These are phyloP conservation scores for Proterorhinus semilunaris DNA, from an alignment of 2,113 vertebrate species.

Conservation along the genomic window DNA sequence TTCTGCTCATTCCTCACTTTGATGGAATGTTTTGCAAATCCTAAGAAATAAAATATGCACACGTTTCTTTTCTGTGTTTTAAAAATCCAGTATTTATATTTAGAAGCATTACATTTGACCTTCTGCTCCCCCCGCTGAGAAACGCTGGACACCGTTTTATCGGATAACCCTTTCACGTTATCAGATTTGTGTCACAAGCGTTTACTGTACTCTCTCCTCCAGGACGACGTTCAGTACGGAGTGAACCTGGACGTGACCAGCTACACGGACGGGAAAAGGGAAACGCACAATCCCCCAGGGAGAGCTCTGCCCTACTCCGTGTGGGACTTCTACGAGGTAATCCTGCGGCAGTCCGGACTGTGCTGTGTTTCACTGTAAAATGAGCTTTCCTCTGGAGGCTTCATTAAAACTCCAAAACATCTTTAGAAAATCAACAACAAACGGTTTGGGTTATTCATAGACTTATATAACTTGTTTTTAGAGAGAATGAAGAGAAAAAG, in stretches of 20 bases:
- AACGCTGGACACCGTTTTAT: slow-evolving; percentile 4
- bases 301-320: slow-evolving; percentile 85
- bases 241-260: slow-evolving; percentile 95
- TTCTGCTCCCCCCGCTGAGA: no score
- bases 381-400: slow-evolving; percentile 3
- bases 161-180: no score
- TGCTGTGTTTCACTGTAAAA: not conserved
- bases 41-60: no score
- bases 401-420: slow-evolving; percentile 26
- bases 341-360: not conserved
- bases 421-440: slow-evolving; percentile 7
- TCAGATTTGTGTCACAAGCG: not conserved
- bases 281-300: slow-evolving; percentile 89
- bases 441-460: not conserved
- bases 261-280: slow-evolving; percentile 82
- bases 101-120: no score
- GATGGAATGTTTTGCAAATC: no score
- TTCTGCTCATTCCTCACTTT: no score
- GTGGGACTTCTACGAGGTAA: slow-evolving; percentile 89
- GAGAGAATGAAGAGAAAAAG: not conserved
- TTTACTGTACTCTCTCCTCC: not conserved
- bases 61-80: no score
- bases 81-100: no score
- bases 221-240: slow-evolving; percentile 86
- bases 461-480: slow-evolving; percentile 2